Conservation (phyloP, 2,797 vertebrate genomes). For the Arnoldichthys spilopterus region DNA sequence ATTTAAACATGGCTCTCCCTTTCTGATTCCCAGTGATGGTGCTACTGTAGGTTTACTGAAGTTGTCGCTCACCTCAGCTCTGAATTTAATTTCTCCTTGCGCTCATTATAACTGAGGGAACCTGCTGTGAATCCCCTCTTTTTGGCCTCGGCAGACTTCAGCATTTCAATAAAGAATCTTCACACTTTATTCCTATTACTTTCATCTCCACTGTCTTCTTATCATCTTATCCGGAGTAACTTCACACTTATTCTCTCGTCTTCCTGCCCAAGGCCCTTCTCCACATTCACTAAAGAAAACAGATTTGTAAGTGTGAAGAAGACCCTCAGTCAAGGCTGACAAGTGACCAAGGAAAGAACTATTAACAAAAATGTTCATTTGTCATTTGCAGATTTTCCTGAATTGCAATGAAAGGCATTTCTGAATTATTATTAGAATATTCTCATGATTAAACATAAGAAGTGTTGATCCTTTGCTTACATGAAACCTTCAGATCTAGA, state of each 20-base stretch:
- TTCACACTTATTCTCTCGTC: slow-evolving; percentile 7
- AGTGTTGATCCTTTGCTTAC: background rate
- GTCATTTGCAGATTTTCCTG: background rate
- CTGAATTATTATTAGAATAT: background rate
- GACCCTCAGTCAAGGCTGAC: background rate
- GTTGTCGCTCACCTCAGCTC: slow-evolving; percentile 15
- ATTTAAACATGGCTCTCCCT: slow-evolving; percentile 8
- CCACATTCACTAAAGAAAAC: slow-evolving; percentile 5
- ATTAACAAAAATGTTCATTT: background rate
- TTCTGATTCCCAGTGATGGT: slow-evolving; percentile 5
- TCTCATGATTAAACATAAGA: background rate
- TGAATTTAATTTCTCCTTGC: background rate
- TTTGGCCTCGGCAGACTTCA: slow-evolving; percentile 10
- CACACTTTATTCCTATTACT: slow-evolving; percentile 25
- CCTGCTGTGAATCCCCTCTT: slow-evolving; percentile 38
- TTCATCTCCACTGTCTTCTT: slow-evolving; percentile 28
- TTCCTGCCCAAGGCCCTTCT: slow-evolving; percentile 13
- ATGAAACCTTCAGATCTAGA: no score
- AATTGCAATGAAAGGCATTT: background rate
- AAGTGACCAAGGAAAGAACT: background rate
- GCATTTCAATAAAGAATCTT: slow-evolving; percentile 35
- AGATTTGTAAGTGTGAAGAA: slow-evolving; percentile 1
- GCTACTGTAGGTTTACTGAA: slow-evolving; percentile 18
- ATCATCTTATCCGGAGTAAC: slow-evolving; percentile 6
- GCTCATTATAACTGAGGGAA: slow-evolving; percentile 27